Evolutionary conservation across 2,888 invertebrate genomes (phyloP), one percentile per base, ranked within the genome.

Genomic region (Ornithoptera priamus): DNA sequence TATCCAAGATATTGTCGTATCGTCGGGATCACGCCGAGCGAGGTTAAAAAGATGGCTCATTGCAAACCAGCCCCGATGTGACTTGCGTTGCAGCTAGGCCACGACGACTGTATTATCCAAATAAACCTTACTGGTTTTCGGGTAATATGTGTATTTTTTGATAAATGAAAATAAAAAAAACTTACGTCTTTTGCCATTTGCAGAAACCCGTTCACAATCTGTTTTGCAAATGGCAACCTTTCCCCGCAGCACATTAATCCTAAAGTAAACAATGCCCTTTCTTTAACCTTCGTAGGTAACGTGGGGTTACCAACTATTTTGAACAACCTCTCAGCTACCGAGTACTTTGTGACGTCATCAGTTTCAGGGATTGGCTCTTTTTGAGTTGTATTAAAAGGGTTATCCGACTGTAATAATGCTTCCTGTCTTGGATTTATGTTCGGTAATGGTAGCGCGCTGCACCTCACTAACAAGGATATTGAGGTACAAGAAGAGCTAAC

Each of bases 241-340:
- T 98, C 97, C 0, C 98, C 98, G 65, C 97, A 95, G 78, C 97
- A 97, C 75, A 98, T 84, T 76, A 96, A 92, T 0, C 98, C 98
- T 56, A 97, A 86, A 67, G 97, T 95, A 75, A 94, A 94, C 7
- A 96, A 95, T 46, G 97, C 95, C 78, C 95, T 95, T 83, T 97
- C 97, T 73, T 95, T 93, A 60, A 96, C 94, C 87, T 96, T 97
- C 0, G 95, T 94, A 20, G 95, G 94, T 12, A 94, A 85, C 78
- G 96, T 96, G 0, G 93, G 90, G 80, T 95, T 96, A n/a, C 94
- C 95, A 69, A 97, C 93, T 46, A 97, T 93, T 64, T 94, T 94
- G 74, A 96, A 94, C 61, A 98, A 89, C 20, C 94, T 94, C 42
- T 95, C 94, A 10, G 97, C 94, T 24, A 97, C 89, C 10, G 94